phyloP scores from a whole-genome alignment of 2,113 vertebrate genomes.

The Pantherophis guttatus region DNA sequence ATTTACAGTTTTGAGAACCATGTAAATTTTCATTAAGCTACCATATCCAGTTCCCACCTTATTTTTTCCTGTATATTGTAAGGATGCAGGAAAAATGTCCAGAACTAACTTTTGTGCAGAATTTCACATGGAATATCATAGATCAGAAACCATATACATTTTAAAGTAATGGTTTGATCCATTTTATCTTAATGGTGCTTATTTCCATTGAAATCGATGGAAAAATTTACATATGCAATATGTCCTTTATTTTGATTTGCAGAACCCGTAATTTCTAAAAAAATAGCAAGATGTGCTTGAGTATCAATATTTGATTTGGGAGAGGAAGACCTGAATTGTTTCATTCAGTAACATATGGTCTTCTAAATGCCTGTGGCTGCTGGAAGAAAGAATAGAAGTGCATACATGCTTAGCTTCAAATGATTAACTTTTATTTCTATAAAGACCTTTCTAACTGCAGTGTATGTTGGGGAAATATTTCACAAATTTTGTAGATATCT shows the following conservation, averaged over 20 bases:
- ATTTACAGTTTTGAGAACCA: neutral
- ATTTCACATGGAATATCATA: neutral
- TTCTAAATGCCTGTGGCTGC: conserved; percentile 72
- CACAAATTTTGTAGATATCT: conserved; percentile 69
- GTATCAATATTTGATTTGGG: conserved; percentile 26
- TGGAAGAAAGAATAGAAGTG: conserved; percentile 80
- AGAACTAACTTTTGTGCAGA: neutral
- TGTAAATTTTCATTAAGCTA: neutral
- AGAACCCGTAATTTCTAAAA: neutral
- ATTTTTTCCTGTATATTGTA: neutral
- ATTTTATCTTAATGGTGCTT: neutral
- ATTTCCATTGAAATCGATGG: neutral
- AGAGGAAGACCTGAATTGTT: conserved; percentile 47
- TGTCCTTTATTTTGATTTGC: neutral
- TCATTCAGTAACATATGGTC: conserved; percentile 49
- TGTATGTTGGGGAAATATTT: conserved; percentile 72
- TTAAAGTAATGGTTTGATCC: neutral
- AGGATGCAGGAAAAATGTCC: neutral
- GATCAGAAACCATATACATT: neutral
- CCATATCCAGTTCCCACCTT: neutral
- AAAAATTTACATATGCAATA: neutral
- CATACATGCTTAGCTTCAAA: conserved; percentile 79
- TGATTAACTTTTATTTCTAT: conserved; percentile 78
- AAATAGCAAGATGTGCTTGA: conserved; percentile 21
- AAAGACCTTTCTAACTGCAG: conserved; percentile 67